Evolutionary conservation across 1,140 invertebrate species (phyloP).

Genomic region (Calephelis virginiensis): DNA sequence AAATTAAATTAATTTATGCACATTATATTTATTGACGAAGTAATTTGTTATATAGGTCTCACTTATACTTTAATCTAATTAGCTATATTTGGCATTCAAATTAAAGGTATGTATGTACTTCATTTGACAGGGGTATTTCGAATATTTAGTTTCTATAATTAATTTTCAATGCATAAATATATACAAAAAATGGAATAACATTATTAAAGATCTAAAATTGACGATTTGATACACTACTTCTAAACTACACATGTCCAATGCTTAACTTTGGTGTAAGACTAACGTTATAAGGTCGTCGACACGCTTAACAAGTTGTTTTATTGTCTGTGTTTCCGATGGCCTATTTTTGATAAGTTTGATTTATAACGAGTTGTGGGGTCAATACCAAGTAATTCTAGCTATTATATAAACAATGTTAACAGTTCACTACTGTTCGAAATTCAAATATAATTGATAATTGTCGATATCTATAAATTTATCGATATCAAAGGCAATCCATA

Average conservation of each 20-base stretch:
- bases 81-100: no score
- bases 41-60: no score
- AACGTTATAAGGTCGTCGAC: conserved; percentile 10
- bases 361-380: conserved; percentile 13
- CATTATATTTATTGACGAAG: no score
- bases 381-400: conserved; percentile 14
- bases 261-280: conserved; percentile 3
- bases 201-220: no score
- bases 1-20: no score
- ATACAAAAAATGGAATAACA: no score
- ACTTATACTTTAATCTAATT: no score
- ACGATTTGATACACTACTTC: background rate
- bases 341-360: conserved; percentile 17
- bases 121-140: no score
- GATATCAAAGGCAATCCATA: no score
- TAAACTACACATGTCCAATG: conserved; percentile 18
- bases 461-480: background rate
- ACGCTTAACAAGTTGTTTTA: conserved; percentile 13
- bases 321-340: conserved; percentile 8
- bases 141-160: no score
- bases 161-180: no score
- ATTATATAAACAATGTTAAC: conserved; percentile 1
- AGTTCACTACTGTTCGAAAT: background rate
- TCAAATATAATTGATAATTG: background rate
- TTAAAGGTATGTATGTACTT: no score